Conservation (phyloP, 2,888 invertebrate species). For the Thalpophila matura region DNA sequence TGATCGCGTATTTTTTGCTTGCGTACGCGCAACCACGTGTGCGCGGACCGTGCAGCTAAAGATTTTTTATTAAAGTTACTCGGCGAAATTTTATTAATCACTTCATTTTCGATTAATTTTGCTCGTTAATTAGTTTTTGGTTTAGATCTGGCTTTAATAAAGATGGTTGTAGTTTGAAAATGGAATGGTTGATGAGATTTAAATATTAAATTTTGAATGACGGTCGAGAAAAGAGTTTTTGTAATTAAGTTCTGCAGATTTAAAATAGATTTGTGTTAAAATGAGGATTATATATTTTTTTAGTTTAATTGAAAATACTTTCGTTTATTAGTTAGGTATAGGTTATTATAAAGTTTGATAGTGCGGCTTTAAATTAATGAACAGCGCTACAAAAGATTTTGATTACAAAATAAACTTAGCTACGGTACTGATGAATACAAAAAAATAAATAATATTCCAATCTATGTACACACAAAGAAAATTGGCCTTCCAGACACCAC, state of each 20-base stretch:
- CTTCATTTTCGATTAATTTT: constrained; percentile 77
- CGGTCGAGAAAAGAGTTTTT: background rate
- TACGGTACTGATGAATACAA: too few relatives aligned
- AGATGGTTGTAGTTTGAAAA: background rate
- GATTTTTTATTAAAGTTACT: constrained; percentile 64
- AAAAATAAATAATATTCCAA: too few relatives aligned
- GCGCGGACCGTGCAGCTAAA: constrained; percentile 60
- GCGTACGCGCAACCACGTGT: constrained; percentile 58
- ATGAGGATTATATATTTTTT: too few relatives aligned
- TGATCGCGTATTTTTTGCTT: constrained; percentile 65
- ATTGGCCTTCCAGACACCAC: too few relatives aligned
- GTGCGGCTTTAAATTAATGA: too few relatives aligned
- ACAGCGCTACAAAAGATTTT: too few relatives aligned
- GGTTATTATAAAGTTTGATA: too few relatives aligned
- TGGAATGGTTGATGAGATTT: constrained; percentile 4
- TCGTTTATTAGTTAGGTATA: too few relatives aligned
- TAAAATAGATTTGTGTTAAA: background rate
- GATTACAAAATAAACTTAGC: too few relatives aligned
- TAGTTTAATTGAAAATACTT: too few relatives aligned
- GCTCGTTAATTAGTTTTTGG: constrained; percentile 64
- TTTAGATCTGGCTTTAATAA: background rate
- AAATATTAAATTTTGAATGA: background rate
- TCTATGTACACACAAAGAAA: too few relatives aligned
- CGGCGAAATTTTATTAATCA: constrained; percentile 79
- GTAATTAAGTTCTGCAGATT: background rate